Percentiles rank a stretch among this genome's conserved stretches.
These are phyloP conservation scores for Nothocercus nigrocapillus DNA, from an alignment of 2,113 vertebrate species.

Conservation along the genomic window DNA sequence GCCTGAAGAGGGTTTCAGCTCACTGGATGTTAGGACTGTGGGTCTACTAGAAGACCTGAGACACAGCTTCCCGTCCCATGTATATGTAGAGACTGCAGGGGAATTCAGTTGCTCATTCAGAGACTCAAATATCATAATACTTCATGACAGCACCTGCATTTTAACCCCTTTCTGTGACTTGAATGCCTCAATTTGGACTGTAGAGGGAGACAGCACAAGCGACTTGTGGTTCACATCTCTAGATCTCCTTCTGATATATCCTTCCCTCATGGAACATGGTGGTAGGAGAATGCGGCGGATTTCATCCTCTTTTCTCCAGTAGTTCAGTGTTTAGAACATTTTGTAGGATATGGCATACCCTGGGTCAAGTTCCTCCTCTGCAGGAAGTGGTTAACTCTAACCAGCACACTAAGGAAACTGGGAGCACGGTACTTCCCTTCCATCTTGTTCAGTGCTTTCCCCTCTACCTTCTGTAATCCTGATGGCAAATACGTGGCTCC, in stretches of 20 bases:
- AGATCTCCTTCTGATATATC: not conserved
- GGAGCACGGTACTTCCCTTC: not conserved
- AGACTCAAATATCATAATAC: not conserved
- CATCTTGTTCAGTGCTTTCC: not conserved
- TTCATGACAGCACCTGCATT: not conserved
- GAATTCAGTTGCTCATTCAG: not conserved
- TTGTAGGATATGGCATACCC: rapidly evolving
- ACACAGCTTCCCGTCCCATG: not conserved
- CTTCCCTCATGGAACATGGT: not conserved
- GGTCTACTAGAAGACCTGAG: not conserved
- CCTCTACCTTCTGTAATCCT: not conserved
- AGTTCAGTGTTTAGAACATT: not conserved
- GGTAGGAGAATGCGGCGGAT: not conserved
- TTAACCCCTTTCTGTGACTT: not conserved
- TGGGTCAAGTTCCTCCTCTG: not conserved
- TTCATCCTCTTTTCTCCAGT: not conserved
- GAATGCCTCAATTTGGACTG: not conserved
- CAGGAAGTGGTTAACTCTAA: not conserved
- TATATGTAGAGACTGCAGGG: not conserved
- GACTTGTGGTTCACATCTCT: not conserved
- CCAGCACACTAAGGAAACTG: not conserved
- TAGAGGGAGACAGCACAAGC: not conserved
- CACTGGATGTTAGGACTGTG: not conserved
- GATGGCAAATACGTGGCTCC: not conserved
- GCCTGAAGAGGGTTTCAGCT: not conserved